Evolutionary conservation across 2,797 vertebrate species (phyloP).

Genomic region (Chiloscyllium punctatum): DNA sequence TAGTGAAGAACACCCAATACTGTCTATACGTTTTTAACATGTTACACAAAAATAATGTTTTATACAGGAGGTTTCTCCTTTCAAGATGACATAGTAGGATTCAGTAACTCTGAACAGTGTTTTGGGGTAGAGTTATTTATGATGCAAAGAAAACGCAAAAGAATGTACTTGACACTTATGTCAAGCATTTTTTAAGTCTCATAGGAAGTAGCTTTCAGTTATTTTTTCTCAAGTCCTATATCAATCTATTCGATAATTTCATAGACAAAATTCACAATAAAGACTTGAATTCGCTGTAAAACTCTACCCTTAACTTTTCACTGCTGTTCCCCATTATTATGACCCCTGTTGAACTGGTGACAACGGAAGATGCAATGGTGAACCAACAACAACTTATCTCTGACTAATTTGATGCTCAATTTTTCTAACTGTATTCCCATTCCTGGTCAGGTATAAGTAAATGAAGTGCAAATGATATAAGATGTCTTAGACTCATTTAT

Average conservation of each 20-base stretch:
- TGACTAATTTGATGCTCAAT: background rate
- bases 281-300: background rate
- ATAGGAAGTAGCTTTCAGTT: background rate
- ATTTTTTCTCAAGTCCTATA: too few species aligned
- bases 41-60: background rate
- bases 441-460: background rate
- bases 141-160: background rate
- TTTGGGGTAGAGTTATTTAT: background rate
- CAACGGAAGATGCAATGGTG: background rate
- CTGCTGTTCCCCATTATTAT: background rate
- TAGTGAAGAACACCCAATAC: background rate
- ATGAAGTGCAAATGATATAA: background rate
- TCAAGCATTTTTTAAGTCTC: background rate
- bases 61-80: background rate
- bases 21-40: background rate
- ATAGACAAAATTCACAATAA: background rate
- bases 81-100: too few species aligned
- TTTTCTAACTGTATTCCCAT: background rate
- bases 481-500: background rate
- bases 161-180: background rate
- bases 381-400: background rate
- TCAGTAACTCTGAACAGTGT: background rate
- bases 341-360: background rate
- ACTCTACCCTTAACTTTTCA: background rate
- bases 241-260: too few species aligned